Evolutionary conservation across 1,140 invertebrate species (phyloP).

Genomic region (Ptiloglossa arizonensis): DNA sequence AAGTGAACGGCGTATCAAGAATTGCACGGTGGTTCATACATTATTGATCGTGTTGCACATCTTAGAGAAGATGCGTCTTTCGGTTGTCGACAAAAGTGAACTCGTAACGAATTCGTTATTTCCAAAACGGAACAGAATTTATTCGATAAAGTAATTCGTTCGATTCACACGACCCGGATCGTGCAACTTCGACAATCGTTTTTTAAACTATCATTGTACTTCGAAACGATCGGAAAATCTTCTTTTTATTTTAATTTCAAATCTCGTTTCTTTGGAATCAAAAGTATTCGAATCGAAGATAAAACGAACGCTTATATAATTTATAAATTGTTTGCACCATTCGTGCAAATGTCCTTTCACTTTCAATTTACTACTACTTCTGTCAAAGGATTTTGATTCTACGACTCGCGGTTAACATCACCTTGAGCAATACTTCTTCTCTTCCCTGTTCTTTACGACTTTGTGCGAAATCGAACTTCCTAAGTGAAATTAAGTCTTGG

Average conservation of each 20-base stretch:
- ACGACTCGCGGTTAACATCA: not conserved
- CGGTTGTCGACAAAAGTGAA: not conserved
- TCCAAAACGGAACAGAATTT: no score
- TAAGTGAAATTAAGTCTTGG: slow-evolving; percentile 51
- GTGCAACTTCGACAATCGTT: no score
- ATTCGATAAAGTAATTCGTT: no score
- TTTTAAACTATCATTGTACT: no score
- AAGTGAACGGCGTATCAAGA: not conserved
- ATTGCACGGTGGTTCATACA: not conserved
- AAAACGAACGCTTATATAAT: no score
- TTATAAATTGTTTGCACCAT: no score
- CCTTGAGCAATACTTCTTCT: not conserved
- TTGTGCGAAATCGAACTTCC: slow-evolving; percentile 28
- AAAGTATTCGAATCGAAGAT: no score
- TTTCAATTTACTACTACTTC: not conserved
- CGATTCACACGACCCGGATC: no score
- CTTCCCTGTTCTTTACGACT: not conserved
- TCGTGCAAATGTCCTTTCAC: not conserved
- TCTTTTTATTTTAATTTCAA: no score
- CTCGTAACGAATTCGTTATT: no score
- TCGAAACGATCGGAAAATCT: no score
- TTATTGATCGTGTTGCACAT: not conserved
- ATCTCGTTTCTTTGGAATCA: no score
- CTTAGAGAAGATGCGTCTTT: not conserved
- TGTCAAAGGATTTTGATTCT: slow-evolving; percentile 11